phyloP scores from a whole-genome alignment of 2,797 vertebrate genomes.

The Spondyliosoma cantharus region DNA sequence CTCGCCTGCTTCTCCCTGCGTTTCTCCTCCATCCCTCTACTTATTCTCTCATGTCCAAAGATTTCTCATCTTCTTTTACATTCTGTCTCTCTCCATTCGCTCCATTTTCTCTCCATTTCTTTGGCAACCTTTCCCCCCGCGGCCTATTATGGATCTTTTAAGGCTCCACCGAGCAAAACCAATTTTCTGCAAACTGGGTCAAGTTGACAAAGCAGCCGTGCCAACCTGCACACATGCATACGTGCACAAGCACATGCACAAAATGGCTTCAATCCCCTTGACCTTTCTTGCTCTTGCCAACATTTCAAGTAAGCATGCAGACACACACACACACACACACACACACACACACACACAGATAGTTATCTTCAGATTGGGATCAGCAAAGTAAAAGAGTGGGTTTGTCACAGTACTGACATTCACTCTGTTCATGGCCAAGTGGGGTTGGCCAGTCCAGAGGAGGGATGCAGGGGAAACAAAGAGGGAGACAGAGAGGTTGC shows the following conservation, averaged over 20 bases:
- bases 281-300: conserved; percentile 52
- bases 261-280: conserved; percentile 26
- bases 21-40: conserved; percentile 14
- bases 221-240: conserved; percentile 43
- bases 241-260: conserved; percentile 47
- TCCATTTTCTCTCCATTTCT: conserved; percentile 31
- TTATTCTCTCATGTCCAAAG: conserved; percentile 16
- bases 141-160: conserved; percentile 80
- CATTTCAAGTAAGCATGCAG: conserved; percentile 19
- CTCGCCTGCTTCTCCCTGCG: conserved; percentile 20
- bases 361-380: conserved; percentile 60
- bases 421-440: conserved; percentile 29
- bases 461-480: conserved; percentile 32
- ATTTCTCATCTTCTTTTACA: conserved; percentile 30
- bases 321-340: neutral
- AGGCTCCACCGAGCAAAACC: conserved; percentile 80
- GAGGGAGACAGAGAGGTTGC: conserved; percentile 27
- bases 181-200: conserved; percentile 77
- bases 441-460: conserved; percentile 28
- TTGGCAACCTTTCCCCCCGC: conserved; percentile 67
- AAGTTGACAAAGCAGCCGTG: conserved; percentile 69
- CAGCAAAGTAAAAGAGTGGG: conserved; percentile 39
- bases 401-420: conserved; percentile 41
- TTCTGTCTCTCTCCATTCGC: conserved; percentile 18
- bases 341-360: conserved; percentile 25